Base-by-base conservation (phyloP, 2,113 vertebrate species). In the Sclerurus mexicanus region DNA sequence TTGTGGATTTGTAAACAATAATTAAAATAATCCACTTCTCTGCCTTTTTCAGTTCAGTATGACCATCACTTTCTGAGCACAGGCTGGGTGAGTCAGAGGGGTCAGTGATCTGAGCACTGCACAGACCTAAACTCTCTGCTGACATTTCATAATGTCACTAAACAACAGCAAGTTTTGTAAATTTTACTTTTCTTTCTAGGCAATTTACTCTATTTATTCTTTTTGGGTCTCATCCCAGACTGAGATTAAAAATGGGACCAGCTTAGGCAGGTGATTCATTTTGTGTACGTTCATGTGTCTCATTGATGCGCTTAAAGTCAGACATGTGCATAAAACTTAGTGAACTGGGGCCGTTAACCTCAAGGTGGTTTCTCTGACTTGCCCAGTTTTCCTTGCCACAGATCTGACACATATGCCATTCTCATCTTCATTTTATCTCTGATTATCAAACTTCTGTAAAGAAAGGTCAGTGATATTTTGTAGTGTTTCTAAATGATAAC, bases 231-330 rank as follows among this genome's bases (percentile, higher is more conserved):
- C 27, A 64, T 68, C 44, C 40, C 33, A 87, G 60, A 33, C 39
- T 67, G 60, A 87, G 58, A 79, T 37, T 78, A 85, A 87, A 87
- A 67, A 46, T 4, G 1, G 22, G 35, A 20, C 69, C 39, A 67
- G 0, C 1, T 53, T 37, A 76, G 59, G 66, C 27, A 64, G n/a
- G 40, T 53, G 49, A 90, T 85, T n/a, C 0, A 0, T 60, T 89
- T 59, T 21, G 23, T 35, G 21, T 31, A 55, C 0, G 0, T 64
- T 44, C 17, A 0, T 4, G 18, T 17, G 31, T 49, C 82, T 87
- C 42, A 6, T 1, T 42, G 64, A 49, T 28, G 14, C 24, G n/a
- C 56, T 68, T 60, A n/a, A 90, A 79, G n/a, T 28, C 50, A 87
- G 69, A 35, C 2, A 39, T 1, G 4, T 20, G 49, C 33, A 35